These are phyloP conservation scores for Actinemys pallida DNA, from an alignment of 2,113 vertebrate genomes.

Conservation along the genomic window DNA sequence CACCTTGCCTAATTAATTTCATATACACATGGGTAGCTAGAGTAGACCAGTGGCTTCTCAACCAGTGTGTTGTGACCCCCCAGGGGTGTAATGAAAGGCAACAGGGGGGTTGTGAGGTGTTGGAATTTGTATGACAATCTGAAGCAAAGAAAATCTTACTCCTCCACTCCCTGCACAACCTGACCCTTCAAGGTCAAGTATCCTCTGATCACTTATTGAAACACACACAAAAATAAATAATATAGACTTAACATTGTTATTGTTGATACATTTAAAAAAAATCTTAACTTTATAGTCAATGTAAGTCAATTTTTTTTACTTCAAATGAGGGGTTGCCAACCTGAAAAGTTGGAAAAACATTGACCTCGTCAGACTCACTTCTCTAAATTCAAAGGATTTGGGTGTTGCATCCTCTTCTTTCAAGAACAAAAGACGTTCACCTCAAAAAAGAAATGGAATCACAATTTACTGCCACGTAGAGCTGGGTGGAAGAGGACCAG, in stretches of 20 bases:
- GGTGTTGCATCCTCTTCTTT: not conserved
- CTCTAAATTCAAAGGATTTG: not conserved
- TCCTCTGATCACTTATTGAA: not conserved
- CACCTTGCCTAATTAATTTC: not conserved
- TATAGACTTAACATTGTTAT: not conserved
- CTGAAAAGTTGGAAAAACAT: not conserved
- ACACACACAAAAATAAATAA: not conserved
- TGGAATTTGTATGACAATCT: not conserved
- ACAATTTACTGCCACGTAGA: not conserved
- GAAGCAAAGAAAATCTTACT: not conserved
- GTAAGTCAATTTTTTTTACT: not conserved
- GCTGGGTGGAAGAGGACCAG: not conserved
- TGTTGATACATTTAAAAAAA: not conserved
- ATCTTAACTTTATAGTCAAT: not conserved
- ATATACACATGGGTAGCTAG: not conserved
- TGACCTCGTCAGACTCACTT: not conserved
- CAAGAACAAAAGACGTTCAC: not conserved
- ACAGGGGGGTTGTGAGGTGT: not conserved
- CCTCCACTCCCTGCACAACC: not conserved
- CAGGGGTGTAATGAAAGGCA: not conserved
- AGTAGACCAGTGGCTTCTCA: not conserved
- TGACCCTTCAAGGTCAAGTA: not conserved
- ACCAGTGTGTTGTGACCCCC: not conserved
- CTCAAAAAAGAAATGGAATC: not conserved
- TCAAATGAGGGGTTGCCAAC: not conserved